Base-by-base conservation (phyloP, 2,888 invertebrate species). In the Drosophila anomalata region DNA sequence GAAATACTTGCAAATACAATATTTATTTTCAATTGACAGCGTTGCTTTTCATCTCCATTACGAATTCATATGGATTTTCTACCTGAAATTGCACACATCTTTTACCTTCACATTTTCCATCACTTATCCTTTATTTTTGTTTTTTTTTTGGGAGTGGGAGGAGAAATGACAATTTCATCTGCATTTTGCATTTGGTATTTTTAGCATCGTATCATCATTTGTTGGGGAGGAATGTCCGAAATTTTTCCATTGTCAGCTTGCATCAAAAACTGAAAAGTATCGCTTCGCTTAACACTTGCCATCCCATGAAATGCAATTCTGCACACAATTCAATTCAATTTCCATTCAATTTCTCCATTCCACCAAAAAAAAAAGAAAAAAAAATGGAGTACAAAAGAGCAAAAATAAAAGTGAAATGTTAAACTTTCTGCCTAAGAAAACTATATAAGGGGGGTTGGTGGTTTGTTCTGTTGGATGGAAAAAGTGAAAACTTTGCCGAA, bases 251-350 rank as follows among this genome's bases (percentile, higher is more conserved):
- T 52, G 52, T 58, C 58, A 57, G 26, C 22, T 52, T 41, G 58
- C 41, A 31, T 31, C 36, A 53, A 29, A 26, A 53, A 26, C 12
- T 44, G 22, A 20, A 58, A 58, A 41, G 14, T 14, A 52, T 41
- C 53, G 41, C 39, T 39, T 48, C 48, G 47, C 47, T 52, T 58
- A 58, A 41, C 29, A 54, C 29, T 39, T 11, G 41, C 53, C 57
- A 58, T 53, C 20, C 29, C 14, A 17, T 24, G 11, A 26, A 44
- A 44, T 44, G 44, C 44, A 44, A 44, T 20, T 44, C 22, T 22
- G 11, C 17, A 42, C 44, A 20, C 44, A 44, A 44, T 44, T 22
- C 22, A 44, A 11, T 44, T 44, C 44, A 22, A 22, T 31, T 31
- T 50, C 29, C 31, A 50, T 51, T 51, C 20, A 33, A 51, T 36